Evolutionary conservation across 2,113 vertebrate genomes (phyloP).

Genomic region (Miniopterus natalensis): DNA sequence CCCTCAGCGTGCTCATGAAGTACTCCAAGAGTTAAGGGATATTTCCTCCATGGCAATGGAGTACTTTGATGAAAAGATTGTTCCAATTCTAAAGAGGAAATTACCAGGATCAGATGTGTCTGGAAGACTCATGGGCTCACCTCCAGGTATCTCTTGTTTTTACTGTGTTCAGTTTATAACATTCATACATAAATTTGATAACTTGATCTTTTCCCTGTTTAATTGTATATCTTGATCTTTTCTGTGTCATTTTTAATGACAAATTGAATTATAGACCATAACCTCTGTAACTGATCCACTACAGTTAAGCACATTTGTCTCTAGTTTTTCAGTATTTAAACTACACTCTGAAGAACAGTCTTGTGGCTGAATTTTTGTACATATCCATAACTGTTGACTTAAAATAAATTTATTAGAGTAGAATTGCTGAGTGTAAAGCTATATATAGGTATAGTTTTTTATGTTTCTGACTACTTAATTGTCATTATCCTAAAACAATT

Average conservation of each 20-base stretch:
- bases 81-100: constrained; percentile 98
- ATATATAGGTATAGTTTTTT: neutral
- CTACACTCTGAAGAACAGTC: neutral
- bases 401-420: neutral
- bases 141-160: constrained; percentile 92
- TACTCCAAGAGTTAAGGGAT: constrained; percentile 97
- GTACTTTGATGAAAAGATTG: constrained; percentile 99
- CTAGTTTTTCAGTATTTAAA: neutral
- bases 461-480: neutral
- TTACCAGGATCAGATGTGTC: constrained; percentile 97
- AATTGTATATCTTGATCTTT: neutral
- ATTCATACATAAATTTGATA: neutral
- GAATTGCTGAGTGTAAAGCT: neutral
- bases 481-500: neutral
- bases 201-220: neutral
- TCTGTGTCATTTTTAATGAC: neutral
- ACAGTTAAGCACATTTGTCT: neutral
- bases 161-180: neutral
- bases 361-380: neutral
- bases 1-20: constrained; percentile 98
- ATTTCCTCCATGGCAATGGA: constrained; percentile 99
- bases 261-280: neutral
- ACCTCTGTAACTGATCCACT: neutral
- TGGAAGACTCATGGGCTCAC: constrained; percentile 96
- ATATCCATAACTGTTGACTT: neutral